Evolutionary conservation across 2,113 vertebrate species (phyloP), one percentile per base, ranked within the genome.

Genomic region (Climacteris rufus): DNA sequence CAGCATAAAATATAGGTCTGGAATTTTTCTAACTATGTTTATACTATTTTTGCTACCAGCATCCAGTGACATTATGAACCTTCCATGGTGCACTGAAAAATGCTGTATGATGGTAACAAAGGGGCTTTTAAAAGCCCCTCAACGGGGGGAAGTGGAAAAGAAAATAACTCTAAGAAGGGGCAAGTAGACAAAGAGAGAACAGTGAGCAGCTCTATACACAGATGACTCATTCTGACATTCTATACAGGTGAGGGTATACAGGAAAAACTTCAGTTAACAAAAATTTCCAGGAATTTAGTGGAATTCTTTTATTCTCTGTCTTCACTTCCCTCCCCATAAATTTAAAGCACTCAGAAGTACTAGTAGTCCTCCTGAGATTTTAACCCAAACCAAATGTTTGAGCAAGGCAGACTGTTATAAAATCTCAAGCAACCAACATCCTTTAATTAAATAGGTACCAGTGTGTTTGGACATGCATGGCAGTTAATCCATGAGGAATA

Each of bases 261-360:
- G 66, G 75, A 91, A 94, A 93, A 85, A 44, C 61, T 79, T 84
- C 56, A 78, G 66, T 33, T 82, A 79, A 76, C 44, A 8, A 92
- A 93, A 86, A 85, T 81, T 81, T 91, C 88, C 83, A 96, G 78
- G 50, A 94, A 96, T 90, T 88, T 69, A 86, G 42, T 71, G 80
- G 65, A 63, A 56, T 78, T 94, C 75, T 77, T 93, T 82, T 80
- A 74, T 92, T 81, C 71, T 45, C 64, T 21, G 54, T 59, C 74
- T 91, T 75, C 24, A 72, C 19, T 80, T 91, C 53, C 89, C 45
- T 81, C 68, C 37, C 53, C 59, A 83, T 72, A 87, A 87, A 88
- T 78, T 86, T 72, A 92, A 86, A 70, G 76, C 24, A 80, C 78
- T 70, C 71, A 33, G 65, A 94, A 95, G 82, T 47, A 81, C 56